These are phyloP conservation scores for Conopomorpha cramerella DNA, from an alignment of 1,140 invertebrate genomes.

Conservation along the genomic window DNA sequence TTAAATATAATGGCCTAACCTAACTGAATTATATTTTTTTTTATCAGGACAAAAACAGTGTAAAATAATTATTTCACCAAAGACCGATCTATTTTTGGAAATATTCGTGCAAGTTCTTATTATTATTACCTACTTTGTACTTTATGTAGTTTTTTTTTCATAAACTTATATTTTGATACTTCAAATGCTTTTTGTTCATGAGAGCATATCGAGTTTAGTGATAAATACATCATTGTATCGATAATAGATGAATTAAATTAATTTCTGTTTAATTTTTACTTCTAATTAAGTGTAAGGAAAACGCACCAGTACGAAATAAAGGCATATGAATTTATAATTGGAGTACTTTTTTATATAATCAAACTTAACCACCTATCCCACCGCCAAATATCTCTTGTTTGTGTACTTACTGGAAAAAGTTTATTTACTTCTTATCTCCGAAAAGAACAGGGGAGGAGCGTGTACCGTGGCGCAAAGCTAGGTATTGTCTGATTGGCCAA, in stretches of 20 bases:
- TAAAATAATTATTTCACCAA: constrained; percentile 39
- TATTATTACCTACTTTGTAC: constrained; percentile 11
- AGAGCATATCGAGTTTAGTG: constrained; percentile 47
- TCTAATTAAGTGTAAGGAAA: constrained; percentile 52
- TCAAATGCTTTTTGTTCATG: constrained; percentile 27
- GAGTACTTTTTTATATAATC: constrained; percentile 5
- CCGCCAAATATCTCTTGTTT: too few species aligned
- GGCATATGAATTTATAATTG: constrained; percentile 52
- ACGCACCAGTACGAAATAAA: constrained; percentile 59
- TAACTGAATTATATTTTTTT: too few species aligned
- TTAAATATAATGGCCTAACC: too few species aligned
- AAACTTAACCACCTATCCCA: neutral
- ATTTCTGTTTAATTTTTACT: constrained; percentile 46
- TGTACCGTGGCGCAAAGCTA: too few species aligned
- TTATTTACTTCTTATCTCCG: too few species aligned
- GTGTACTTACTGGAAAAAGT: too few species aligned
- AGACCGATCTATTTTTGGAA: neutral
- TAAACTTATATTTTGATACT: constrained; percentile 9
- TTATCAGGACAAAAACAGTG: too few species aligned
- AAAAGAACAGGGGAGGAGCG: too few species aligned
- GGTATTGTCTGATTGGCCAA: too few species aligned
- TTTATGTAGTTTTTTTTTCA: constrained; percentile 24
- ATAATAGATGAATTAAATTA: constrained; percentile 23
- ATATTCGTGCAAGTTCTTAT: neutral
- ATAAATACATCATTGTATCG: constrained; percentile 26